phyloP scores from a whole-genome alignment of 2,113 vertebrate species.

The Cebus imitator region DNA sequence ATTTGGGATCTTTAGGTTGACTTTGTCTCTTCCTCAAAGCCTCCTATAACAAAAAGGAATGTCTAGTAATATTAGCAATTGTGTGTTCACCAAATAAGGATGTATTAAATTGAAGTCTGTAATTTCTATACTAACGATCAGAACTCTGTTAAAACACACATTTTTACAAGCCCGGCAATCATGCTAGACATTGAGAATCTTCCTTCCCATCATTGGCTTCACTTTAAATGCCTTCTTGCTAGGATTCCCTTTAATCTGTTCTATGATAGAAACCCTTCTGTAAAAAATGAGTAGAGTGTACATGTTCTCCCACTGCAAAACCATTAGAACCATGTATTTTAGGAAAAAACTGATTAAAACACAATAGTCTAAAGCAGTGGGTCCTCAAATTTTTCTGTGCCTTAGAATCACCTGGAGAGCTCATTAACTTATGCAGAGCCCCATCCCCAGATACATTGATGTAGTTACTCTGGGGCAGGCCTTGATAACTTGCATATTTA shows the following conservation, averaged over 20 bases:
- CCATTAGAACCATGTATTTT: background rate
- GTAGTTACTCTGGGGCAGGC: background rate
- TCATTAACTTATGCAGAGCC: background rate
- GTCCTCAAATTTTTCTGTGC: background rate
- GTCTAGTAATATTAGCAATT: background rate
- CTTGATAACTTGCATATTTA: background rate
- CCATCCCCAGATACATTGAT: background rate
- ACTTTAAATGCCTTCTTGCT: constrained; percentile 1
- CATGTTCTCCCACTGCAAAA: background rate
- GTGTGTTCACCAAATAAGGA: constrained; percentile 37
- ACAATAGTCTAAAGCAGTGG: background rate
- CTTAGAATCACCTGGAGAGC: background rate
- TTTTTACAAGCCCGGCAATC: constrained; percentile 4
- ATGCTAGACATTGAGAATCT: background rate
- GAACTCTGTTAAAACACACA: constrained; percentile 30
- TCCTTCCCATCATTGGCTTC: background rate
- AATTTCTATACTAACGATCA: constrained; percentile 35
- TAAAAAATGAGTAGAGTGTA: background rate
- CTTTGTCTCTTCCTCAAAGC: constrained; percentile 47
- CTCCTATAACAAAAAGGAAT: constrained; percentile 11
- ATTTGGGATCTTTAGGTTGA: constrained; percentile 20
- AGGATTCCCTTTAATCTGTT: constrained; percentile 29
- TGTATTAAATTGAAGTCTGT: background rate
- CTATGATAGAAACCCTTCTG: background rate
- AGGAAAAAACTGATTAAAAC: background rate